Evolutionary conservation across 2,113 vertebrate genomes (phyloP), one percentile per base, ranked within the genome.

Genomic region (Hylia prasina): DNA sequence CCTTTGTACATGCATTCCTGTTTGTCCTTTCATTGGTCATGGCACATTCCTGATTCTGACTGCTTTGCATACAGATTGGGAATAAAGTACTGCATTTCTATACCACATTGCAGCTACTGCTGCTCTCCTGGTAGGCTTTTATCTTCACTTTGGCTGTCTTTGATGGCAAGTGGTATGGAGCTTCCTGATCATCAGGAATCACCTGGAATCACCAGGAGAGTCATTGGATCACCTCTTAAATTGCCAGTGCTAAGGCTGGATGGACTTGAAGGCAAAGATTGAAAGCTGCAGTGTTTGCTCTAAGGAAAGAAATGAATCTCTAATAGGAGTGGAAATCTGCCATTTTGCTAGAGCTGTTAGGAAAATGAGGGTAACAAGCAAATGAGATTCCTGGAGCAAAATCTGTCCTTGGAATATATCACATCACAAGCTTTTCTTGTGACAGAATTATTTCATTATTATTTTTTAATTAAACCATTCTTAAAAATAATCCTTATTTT

Each of bases 401-500:
- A 88, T 64, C 28, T 50, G 14, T 61, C 71, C 60, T 91, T 57
- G 24, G 77, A 96, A 86, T 80, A 79, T 37, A 71, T 91, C 80
- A 92, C 77, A 89, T 76, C 77, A 82, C 35, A 93, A 80, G 39
- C 40, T 83, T 95, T 93, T 85, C 76, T 85, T 13, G 3, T 86
- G 84, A 61, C 65, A 92, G 86, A 96, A 97, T 95, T 68, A 69
- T 71, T 94, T 90, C 13, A 39, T 81, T 84, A 94, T 93, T 93
- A 61, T 61, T 97, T 92, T 90, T 89, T 84, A 96, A 97, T 95
- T 92, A 95, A 90, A 81, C 11, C 7, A 0, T 84, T 69, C 79
- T 96, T 93, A 65, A 92, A 96, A 90, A 90, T 93, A 96, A 97
- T 92, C 83, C 83, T 71, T 72, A 65, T 50, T 80, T 94, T 97